Percentiles rank a stretch among this genome's conserved stretches.
Conservation (phyloP, 2,113 vertebrate species). For the Pluvianellus socialis region DNA sequence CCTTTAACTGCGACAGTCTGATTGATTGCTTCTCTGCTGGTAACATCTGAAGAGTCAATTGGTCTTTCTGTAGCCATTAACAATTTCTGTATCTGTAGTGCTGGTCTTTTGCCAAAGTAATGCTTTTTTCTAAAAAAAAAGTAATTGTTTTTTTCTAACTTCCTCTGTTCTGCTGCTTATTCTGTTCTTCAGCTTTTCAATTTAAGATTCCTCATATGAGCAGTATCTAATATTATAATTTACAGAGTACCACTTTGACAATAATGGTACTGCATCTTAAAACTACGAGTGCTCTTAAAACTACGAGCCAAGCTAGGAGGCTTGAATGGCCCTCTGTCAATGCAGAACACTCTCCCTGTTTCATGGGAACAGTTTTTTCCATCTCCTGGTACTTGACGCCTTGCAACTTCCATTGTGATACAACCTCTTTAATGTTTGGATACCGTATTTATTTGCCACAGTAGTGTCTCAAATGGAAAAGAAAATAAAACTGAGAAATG, state of each 20-base stretch:
- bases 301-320: background rate
- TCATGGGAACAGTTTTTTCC: background rate
- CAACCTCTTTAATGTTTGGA: background rate
- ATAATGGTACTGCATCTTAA: background rate
- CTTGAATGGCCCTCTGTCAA: background rate
- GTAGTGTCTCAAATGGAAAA: background rate
- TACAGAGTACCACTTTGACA: background rate
- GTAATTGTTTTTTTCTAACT: background rate
- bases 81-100: background rate
- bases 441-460: background rate
- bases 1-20: background rate
- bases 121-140: no score
- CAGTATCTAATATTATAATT: background rate
- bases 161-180: background rate
- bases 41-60: background rate
- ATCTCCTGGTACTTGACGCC: background rate
- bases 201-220: background rate
- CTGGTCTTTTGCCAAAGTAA: background rate
- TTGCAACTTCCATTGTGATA: background rate
- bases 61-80: background rate
- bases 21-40: background rate
- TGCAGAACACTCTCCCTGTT: background rate
- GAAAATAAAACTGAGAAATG: background rate
- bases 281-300: background rate
- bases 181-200: slow-evolving; percentile 10